Conservation (phyloP, 1,140 invertebrate species). For the Pseudomyrmex pallidus region DNA sequence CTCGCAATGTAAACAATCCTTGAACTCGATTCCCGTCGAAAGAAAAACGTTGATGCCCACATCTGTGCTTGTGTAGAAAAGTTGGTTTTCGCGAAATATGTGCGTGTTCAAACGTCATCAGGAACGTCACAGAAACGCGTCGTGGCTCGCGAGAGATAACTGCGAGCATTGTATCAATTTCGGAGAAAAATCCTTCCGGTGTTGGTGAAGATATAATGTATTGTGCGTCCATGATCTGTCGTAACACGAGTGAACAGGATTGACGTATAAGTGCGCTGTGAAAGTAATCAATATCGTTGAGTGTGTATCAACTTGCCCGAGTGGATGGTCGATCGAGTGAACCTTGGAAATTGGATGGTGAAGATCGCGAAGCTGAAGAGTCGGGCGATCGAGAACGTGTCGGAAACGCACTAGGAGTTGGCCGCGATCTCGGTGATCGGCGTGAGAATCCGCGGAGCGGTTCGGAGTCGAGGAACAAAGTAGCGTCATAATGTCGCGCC, state of each 20-base stretch:
- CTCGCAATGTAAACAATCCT: background rate
- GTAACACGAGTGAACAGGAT: background rate
- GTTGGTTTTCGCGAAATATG: constrained; percentile 16
- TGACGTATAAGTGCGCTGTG: constrained; percentile 6
- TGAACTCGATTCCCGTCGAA: background rate
- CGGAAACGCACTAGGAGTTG: background rate
- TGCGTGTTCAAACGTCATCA: background rate
- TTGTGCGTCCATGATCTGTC: background rate
- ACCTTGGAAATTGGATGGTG: background rate
- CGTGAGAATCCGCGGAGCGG: background rate
- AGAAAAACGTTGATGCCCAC: background rate
- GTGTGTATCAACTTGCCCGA: background rate
- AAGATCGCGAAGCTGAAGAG: background rate
- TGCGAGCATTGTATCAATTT: background rate
- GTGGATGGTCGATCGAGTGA: background rate
- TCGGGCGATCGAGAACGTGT: background rate
- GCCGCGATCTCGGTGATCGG: background rate
- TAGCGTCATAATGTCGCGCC: constrained; percentile 60
- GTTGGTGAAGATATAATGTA: constrained; percentile 12
- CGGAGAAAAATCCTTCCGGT: background rate
- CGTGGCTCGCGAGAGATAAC: background rate
- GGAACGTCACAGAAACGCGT: background rate
- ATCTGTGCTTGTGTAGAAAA: background rate
- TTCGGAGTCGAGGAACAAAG: background rate
- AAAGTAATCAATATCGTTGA: constrained; percentile 15